These are phyloP conservation scores for Drosophila nr. medialis DNA, from an alignment of 2,888 invertebrate genomes.

Conservation along the genomic window DNA sequence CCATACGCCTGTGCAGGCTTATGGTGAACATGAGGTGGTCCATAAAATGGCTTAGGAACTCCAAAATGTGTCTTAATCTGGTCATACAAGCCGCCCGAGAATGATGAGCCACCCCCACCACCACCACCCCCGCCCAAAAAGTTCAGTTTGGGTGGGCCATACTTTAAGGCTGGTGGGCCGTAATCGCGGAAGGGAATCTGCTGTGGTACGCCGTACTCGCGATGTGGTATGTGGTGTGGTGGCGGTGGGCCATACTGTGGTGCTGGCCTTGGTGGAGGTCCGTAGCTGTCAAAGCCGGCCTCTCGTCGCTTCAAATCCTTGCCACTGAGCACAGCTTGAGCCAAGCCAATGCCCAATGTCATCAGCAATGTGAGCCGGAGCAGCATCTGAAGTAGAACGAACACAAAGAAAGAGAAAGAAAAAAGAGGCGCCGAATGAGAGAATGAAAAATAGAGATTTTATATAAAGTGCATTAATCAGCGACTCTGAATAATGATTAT, in stretches of 20 bases:
- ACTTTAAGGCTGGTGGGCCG: constrained; percentile 83
- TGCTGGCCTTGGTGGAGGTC: constrained; percentile 86
- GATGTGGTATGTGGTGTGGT: constrained; percentile 86
- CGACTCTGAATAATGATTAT: background rate
- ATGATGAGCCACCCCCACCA: constrained; percentile 76
- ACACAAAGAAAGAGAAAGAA: too few species aligned
- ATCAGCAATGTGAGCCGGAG: constrained; percentile 65
- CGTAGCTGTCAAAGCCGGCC: constrained; percentile 85
- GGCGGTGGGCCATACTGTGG: constrained; percentile 84
- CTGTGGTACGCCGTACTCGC: constrained; percentile 84
- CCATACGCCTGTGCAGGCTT: constrained; percentile 70
- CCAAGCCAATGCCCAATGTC: constrained; percentile 48
- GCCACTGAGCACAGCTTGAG: constrained; percentile 74
- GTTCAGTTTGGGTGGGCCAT: constrained; percentile 85
- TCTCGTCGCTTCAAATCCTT: constrained; percentile 77
- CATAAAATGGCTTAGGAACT: constrained; percentile 84
- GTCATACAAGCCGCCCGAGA: constrained; percentile 74
- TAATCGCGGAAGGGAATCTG: constrained; percentile 83
- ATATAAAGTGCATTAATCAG: background rate
- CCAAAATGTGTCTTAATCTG: constrained; percentile 84
- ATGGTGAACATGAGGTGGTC: constrained; percentile 83
- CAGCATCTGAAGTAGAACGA: constrained; percentile 57
- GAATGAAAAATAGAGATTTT: background rate
- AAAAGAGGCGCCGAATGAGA: background rate
- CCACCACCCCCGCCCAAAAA: constrained; percentile 85